Percentiles rank a stretch among this genome's conserved stretches.
phyloP scores from a whole-genome alignment of 2,888 invertebrate species.

The Plutella xylostella region DNA sequence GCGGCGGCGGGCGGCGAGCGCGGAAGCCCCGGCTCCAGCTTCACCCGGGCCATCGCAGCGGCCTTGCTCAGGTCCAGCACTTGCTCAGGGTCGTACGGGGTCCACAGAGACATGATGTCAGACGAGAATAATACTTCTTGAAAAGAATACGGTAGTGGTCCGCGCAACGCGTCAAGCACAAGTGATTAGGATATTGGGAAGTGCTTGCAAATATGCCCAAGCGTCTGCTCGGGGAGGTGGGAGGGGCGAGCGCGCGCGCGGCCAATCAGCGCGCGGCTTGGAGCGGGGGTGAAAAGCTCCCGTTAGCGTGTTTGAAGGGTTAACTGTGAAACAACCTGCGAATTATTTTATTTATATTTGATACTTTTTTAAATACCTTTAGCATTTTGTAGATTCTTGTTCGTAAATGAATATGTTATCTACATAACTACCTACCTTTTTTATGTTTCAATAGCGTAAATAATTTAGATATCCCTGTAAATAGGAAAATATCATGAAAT shows the following conservation, averaged over 20 bases:
- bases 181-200: neutral
- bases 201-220: neutral
- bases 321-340: no score
- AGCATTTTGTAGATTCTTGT: no score
- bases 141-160: neutral
- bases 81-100: constrained; percentile 7
- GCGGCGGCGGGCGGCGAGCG: neutral
- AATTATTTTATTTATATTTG: no score
- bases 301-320: no score
- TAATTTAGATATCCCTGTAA: no score
- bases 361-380: no score
- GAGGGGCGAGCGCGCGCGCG: neutral
- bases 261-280: neutral
- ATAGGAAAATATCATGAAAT: no score
- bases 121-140: neutral
- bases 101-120: constrained; percentile 7
- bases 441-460: no score
- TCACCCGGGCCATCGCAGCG: neutral
- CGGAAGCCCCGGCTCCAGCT: neutral
- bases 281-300: neutral
- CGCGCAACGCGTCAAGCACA: neutral
- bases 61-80: constrained; percentile 6
- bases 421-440: no score
- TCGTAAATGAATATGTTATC: no score
- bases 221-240: neutral